Conservation (phyloP, 2,888 invertebrate species). For the Pyralis farinalis region DNA sequence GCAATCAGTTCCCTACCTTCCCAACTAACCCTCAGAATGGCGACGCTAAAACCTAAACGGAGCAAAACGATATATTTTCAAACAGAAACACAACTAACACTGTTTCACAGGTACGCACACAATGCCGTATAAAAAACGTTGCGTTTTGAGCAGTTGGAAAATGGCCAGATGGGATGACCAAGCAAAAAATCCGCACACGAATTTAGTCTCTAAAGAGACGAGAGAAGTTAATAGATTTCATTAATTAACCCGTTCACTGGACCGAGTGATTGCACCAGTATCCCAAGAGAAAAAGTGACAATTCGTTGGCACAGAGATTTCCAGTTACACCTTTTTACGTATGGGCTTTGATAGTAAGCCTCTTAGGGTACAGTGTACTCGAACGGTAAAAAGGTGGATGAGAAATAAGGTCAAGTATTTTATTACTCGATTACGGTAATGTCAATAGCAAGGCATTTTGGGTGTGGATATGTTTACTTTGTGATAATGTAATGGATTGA, state of each 20-base stretch:
- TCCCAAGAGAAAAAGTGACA: slow-evolving; percentile 66
- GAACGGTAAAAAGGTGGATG: slow-evolving; percentile 21
- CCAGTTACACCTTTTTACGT: slow-evolving; percentile 45
- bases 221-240: slow-evolving; percentile 78
- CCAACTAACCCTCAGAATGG: slow-evolving; percentile 14
- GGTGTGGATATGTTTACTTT: neutral
- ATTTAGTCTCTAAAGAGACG: slow-evolving; percentile 58
- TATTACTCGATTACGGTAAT: slow-evolving; percentile 16
- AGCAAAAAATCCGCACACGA: slow-evolving; percentile 56
- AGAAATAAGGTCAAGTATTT: slow-evolving; percentile 19
- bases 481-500: neutral
- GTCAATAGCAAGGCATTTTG: slow-evolving; percentile 7
- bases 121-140: slow-evolving; percentile 26
- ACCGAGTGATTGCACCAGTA: slow-evolving; percentile 74
- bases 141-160: slow-evolving; percentile 42
- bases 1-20: slow-evolving; percentile 30
- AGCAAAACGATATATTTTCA: slow-evolving; percentile 12
- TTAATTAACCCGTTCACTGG: slow-evolving; percentile 79
- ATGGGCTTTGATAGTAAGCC: slow-evolving; percentile 38
- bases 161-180: slow-evolving; percentile 53
- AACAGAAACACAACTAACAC: slow-evolving; percentile 11
- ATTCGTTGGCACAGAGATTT: slow-evolving; percentile 56
- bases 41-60: slow-evolving; percentile 14
- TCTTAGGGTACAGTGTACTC: slow-evolving; percentile 30
- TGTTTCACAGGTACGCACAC: slow-evolving; percentile 5